A percentile compares a stretch with the other conserved stretches of the same genome.
Conservation (phyloP, 2,113 vertebrate genomes). For the Chlorodrepanis virens region DNA sequence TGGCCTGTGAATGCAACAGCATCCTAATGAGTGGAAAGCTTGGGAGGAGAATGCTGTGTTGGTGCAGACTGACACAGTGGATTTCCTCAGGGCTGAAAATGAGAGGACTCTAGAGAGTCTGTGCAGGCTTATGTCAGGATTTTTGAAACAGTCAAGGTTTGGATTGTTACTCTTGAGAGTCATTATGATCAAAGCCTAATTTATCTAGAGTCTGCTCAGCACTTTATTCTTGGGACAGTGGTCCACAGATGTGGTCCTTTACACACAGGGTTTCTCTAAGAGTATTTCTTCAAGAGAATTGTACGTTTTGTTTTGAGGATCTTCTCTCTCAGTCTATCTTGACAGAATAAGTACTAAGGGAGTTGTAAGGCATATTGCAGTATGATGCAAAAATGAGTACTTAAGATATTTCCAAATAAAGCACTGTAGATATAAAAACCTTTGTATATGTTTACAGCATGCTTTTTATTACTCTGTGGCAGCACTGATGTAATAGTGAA, state of each 20-base stretch:
- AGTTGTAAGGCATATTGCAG: neutral
- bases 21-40: neutral
- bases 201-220: neutral
- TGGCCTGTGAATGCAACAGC: neutral
- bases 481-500: neutral
- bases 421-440: neutral
- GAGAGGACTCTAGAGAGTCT: neutral
- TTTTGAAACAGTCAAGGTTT: neutral
- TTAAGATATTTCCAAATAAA: neutral
- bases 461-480: neutral
- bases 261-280: neutral
- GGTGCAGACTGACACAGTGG: fast-evolving
- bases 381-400: neutral
- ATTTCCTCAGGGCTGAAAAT: neutral
- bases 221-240: neutral
- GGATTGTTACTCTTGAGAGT: neutral
- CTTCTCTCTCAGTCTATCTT: neutral
- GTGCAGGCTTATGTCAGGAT: neutral
- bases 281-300: neutral
- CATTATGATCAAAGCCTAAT: neutral
- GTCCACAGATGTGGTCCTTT: neutral
- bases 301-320: neutral
- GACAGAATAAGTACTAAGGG: neutral
- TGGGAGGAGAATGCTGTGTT: neutral
- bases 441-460: neutral